Percentiles rank a stretch among this genome's conserved stretches.
phyloP scores from a whole-genome alignment of 2,797 vertebrate species.

The Sternotherus odoratus region DNA sequence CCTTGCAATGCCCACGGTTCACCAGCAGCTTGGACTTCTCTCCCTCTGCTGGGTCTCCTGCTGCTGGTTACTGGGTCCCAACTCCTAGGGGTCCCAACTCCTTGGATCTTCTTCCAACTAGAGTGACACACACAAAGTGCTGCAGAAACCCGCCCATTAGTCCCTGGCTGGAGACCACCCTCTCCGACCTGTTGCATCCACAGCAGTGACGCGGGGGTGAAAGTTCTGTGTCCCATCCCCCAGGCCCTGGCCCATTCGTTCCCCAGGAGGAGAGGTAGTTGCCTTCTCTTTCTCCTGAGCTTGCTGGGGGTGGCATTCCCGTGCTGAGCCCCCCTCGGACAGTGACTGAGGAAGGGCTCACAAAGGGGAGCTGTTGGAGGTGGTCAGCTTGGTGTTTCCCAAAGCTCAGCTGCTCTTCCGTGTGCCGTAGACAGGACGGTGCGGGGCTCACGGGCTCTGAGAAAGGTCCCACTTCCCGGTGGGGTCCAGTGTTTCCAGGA shows the following conservation, averaged over 20 bases:
- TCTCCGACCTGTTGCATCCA: background rate
- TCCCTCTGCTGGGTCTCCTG: background rate
- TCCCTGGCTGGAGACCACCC: background rate
- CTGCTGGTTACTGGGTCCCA: background rate
- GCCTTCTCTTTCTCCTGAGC: background rate
- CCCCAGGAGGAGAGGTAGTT: background rate
- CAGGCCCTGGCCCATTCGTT: rapidly evolving
- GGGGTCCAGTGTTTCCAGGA: background rate
- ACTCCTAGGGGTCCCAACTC: background rate
- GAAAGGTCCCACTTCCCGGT: background rate
- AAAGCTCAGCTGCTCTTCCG: background rate
- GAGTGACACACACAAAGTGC: background rate
- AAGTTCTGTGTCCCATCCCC: background rate
- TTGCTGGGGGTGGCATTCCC: rapidly evolving
- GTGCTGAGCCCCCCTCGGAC: background rate
- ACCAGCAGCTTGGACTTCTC: background rate
- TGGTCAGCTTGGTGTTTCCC: background rate
- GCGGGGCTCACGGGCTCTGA: background rate
- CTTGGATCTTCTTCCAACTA: background rate
- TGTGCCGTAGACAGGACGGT: background rate
- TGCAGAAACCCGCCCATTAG: background rate
- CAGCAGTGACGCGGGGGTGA: background rate
- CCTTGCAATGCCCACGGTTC: background rate
- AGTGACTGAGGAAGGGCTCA: background rate
- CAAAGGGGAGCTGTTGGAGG: background rate